These are phyloP conservation scores for Larimichthys crocea DNA, from an alignment of 2,113 vertebrate species.

Conservation along the genomic window DNA sequence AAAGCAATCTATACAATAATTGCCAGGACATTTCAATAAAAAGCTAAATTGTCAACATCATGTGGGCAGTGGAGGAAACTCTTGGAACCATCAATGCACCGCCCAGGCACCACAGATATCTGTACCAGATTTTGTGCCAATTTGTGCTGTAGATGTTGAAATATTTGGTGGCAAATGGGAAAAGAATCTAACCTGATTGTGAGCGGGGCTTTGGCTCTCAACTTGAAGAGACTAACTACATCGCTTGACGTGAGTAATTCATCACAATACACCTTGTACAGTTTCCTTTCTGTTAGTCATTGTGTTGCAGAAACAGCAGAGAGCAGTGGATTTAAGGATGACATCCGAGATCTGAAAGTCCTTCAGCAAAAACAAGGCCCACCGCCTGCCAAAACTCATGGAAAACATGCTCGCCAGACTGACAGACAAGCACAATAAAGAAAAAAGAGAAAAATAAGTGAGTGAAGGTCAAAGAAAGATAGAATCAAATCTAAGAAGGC, in stretches of 20 bases:
- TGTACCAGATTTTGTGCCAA: too few species aligned
- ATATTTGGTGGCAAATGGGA: too few species aligned
- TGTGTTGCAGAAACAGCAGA: background rate
- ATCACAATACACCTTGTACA: background rate
- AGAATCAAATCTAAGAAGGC: conserved; percentile 16
- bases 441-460: background rate
- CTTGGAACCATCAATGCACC: too few species aligned
- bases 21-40: background rate
- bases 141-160: too few species aligned
- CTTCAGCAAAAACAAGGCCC: background rate
- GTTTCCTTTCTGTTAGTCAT: background rate
- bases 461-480: conserved; percentile 20
- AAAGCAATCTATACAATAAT: background rate
- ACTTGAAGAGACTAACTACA: background rate
- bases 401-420: conserved; percentile 17
- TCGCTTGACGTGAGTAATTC: background rate
- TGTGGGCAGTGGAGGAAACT: too few species aligned
- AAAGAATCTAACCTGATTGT: background rate
- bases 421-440: background rate
- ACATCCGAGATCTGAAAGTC: conserved; percentile 24
- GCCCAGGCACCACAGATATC: too few species aligned
- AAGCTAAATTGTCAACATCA: too few species aligned
- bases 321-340: background rate
- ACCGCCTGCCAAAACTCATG: background rate
- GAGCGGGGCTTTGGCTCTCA: background rate